Evolutionary conservation across 2,888 invertebrate genomes (phyloP).

Genomic region (Lumbricus terrestris): DNA sequence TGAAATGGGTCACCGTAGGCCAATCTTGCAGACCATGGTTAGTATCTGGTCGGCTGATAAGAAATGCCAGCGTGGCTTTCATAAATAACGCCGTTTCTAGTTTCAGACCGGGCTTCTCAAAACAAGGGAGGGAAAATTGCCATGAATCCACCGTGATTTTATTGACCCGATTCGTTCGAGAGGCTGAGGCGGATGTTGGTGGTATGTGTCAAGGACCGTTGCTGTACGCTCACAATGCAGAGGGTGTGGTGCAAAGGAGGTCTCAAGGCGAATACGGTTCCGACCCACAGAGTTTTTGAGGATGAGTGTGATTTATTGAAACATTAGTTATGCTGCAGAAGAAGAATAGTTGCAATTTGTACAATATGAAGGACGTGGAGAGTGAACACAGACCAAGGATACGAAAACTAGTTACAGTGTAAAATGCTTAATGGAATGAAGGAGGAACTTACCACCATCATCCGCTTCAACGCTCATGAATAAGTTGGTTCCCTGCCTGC

Average conservation of each 20-base stretch:
- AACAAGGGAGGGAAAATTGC: slow-evolving; percentile 3
- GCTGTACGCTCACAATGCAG: too few relatives aligned
- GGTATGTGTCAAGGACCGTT: background rate
- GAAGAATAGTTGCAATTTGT: too few relatives aligned
- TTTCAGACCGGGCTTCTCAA: background rate
- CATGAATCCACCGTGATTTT: background rate
- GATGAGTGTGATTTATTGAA: background rate
- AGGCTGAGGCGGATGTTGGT: background rate
- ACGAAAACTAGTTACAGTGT: too few relatives aligned
- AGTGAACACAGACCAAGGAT: too few relatives aligned
- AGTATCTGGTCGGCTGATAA: background rate
- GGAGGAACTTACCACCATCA: too few relatives aligned
- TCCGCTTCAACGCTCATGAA: too few relatives aligned
- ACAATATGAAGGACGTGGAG: too few relatives aligned
- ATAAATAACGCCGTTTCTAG: background rate
- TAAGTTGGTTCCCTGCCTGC: too few relatives aligned
- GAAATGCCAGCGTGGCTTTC: background rate
- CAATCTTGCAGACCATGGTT: background rate
- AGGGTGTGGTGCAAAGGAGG: background rate
- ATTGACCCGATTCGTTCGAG: background rate
- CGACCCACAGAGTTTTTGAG: background rate
- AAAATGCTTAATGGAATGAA: too few relatives aligned
- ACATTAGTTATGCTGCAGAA: too few relatives aligned
- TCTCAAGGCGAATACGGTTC: background rate
- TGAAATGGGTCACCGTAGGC: background rate